Evolutionary conservation across 2,888 invertebrate species (phyloP).

Genomic region (Argyra leucocephala): DNA sequence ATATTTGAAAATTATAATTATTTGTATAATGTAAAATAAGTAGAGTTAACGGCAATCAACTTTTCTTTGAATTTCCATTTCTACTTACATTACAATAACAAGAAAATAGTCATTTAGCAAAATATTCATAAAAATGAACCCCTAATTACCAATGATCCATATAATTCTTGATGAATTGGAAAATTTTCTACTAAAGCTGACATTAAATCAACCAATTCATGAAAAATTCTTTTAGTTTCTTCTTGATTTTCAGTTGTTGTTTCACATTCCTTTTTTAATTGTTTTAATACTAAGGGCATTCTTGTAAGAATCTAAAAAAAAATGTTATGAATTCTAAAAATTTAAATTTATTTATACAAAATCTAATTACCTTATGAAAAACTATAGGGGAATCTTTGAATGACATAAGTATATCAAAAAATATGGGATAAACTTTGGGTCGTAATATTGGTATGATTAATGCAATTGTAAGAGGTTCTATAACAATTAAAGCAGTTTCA

Average conservation of each 20-base stretch:
- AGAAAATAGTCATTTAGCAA: not conserved
- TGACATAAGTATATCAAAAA: constrained; percentile 55
- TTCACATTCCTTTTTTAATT: constrained; percentile 47
- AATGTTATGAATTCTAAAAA: constrained; percentile 8
- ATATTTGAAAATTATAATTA: not conserved
- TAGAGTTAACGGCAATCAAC: not conserved
- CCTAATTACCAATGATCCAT: constrained; percentile 45
- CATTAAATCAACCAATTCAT: constrained; percentile 53
- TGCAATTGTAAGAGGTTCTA: constrained; percentile 51
- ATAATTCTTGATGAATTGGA: constrained; percentile 44
- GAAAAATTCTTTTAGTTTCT: constrained; percentile 44
- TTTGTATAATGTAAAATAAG: not conserved
- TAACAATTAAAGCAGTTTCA: constrained; percentile 50
- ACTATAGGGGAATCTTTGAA: constrained; percentile 52
- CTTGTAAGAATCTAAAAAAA: constrained; percentile 44
- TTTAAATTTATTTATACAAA: not conserved
- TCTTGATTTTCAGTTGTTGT: constrained; percentile 39
- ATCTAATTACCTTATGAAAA: constrained; percentile 50
- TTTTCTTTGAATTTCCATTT: not conserved
- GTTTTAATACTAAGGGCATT: constrained; percentile 46
- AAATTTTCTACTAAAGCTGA: constrained; percentile 48
- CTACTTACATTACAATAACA: not conserved
- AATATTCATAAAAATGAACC: constrained; percentile 2
- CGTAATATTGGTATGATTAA: constrained; percentile 50
- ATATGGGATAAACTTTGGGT: constrained; percentile 51